Base-by-base conservation (phyloP, 2,888 invertebrate genomes). In the Brachypalpus laphriformis region DNA sequence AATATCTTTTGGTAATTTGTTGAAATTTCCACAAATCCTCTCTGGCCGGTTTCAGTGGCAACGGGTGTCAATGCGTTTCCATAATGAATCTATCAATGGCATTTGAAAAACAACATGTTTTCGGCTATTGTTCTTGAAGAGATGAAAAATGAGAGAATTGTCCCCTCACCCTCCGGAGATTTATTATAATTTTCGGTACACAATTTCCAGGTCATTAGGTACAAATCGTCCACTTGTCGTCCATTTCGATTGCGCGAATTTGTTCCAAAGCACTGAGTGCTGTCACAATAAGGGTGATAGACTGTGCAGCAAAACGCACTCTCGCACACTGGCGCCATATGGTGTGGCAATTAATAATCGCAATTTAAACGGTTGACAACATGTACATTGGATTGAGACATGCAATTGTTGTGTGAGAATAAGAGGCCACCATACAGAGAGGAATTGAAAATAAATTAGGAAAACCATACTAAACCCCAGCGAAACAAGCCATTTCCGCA, bases 401-500 rank as follows among this genome's bases (percentile, higher is more conserved):
- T 70, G 77, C 61, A 42, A 61, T 51, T 59, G 57, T 42, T 20
- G 14, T 28, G 25, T 25, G 31, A 51, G 71, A 40, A 45, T 11
- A 20, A 11, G 22, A 70, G 49, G 42, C 65, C 6, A 49, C 37
- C 28, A 61, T 16, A 49, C 4, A 51, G 22, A 57, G 54, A 47
- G n/a, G 34, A 75, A 85, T 81, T 85, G 85, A 75, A 85, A 85
- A 81, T 85, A 81, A 81, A 81, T 85, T 85, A 76, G 63, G 59
- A 66, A 80, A 72, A 78, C 37, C 14, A 83, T 70, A 74, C 61
- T 56, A 71, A 51, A 42, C 51, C 72, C 37, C 31, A 82, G 70
- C 70, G 74, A 85, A n/a, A 85, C 85, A 85, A 85, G 85, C 68
- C 75, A 76, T 85, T 85, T 85, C 85, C 85, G 85, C 85, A 85